Evolutionary conservation across 1,140 invertebrate species (phyloP).

Genomic region (Apolygus lucorum): DNA sequence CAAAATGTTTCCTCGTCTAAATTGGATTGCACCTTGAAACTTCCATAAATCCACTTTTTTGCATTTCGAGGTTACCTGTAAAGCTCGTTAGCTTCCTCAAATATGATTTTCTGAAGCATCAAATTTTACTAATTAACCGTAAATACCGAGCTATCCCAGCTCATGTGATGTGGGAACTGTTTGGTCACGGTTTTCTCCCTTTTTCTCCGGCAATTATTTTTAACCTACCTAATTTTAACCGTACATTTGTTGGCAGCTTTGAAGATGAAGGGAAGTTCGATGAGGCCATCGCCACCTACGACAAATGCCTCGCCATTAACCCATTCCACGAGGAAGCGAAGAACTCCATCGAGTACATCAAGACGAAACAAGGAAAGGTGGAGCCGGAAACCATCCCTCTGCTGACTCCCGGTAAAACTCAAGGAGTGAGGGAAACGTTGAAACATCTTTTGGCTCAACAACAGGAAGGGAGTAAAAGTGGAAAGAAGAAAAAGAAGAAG

Average conservation of each 20-base stretch:
- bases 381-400: constrained; percentile 46
- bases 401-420: constrained; percentile 43
- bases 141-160: too few relatives aligned
- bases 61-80: too few relatives aligned
- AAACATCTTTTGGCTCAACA: constrained; percentile 46
- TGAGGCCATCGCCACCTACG: constrained; percentile 75
- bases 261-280: constrained; percentile 75
- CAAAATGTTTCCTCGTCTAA: too few relatives aligned
- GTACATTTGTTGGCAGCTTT: constrained; percentile 41
- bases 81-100: too few relatives aligned
- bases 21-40: too few relatives aligned
- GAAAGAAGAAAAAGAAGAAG: constrained; percentile 55
- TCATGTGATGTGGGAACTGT: too few relatives aligned
- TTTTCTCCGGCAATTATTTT: too few relatives aligned
- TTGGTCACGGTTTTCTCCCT: background rate
- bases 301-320: constrained; percentile 67
- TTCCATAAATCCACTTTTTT: too few relatives aligned
- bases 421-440: constrained; percentile 54
- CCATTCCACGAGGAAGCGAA: constrained; percentile 77
- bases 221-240: background rate
- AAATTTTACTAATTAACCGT: background rate
- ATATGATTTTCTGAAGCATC: too few relatives aligned
- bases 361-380: constrained; percentile 49
- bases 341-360: constrained; percentile 66
- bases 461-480: constrained; percentile 34